phyloP scores from a whole-genome alignment of 2,888 invertebrate species.

The Drosophila falleni region DNA sequence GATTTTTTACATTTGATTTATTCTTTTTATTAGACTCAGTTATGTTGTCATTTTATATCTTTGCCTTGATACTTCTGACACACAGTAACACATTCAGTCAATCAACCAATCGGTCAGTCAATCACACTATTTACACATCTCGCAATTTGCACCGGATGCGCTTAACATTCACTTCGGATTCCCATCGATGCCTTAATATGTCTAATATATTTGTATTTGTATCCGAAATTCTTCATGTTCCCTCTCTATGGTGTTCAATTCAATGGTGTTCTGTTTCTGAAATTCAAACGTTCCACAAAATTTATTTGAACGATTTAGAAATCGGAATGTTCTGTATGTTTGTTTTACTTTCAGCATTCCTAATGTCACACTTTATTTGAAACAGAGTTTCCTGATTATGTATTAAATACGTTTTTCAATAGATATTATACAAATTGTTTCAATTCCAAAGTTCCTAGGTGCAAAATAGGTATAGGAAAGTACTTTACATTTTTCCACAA shows the following conservation, averaged over 20 bases:
- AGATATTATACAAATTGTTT: not conserved
- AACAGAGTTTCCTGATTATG: not conserved
- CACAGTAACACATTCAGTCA: slow-evolving; percentile 2
- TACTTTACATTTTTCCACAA: not conserved
- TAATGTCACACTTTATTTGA: not conserved
- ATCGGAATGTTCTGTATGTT: not conserved
- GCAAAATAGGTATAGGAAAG: not conserved
- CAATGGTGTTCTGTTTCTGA: too few species aligned
- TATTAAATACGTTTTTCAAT: not conserved
- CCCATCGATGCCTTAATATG: slow-evolving; percentile 4
- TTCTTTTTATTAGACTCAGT: not conserved
- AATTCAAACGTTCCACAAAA: not conserved
- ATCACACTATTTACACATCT: slow-evolving; percentile 4
- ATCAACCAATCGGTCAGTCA: slow-evolving; percentile 6
- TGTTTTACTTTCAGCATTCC: not conserved
- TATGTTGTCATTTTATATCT: not conserved
- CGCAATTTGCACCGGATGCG: slow-evolving; percentile 15
- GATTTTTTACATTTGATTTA: not conserved
- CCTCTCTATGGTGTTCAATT: not conserved
- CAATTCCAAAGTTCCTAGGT: not conserved
- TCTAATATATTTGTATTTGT: not conserved
- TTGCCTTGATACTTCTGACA: not conserved
- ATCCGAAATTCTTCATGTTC: not conserved
- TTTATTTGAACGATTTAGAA: not conserved
- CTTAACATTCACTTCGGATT: not conserved